These are phyloP conservation scores for rat (Rattus norvegicus) DNA, from an alignment of 2,113 vertebrate species.

Conservation along the genomic window DNA sequence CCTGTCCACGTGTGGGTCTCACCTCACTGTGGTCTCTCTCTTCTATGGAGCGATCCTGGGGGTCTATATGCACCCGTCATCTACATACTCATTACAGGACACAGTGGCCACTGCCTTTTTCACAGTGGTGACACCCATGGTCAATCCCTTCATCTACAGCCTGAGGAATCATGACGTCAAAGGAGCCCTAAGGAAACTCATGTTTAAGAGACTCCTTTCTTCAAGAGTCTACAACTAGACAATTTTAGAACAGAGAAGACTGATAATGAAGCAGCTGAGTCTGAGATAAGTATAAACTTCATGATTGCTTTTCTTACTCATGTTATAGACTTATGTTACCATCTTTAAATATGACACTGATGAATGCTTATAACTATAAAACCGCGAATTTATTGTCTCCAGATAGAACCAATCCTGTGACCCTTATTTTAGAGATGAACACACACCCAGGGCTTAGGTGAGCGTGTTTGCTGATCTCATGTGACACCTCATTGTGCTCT, in stretches of 20 bases:
- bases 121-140: slow-evolving; percentile 1
- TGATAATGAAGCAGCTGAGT: not conserved
- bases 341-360: not conserved
- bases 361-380: not conserved
- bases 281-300: not conserved
- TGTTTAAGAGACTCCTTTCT: not conserved
- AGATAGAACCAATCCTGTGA: not conserved
- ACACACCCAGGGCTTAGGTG: not conserved
- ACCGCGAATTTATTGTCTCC: not conserved
- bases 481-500: not conserved
- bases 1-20: not conserved
- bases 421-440: not conserved
- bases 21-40: slow-evolving; percentile 1
- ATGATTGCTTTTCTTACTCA: not conserved
- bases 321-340: not conserved
- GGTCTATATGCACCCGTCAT: not conserved
- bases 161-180: slow-evolving; percentile 10
- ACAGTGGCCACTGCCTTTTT: not conserved
- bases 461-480: not conserved
- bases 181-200: not conserved
- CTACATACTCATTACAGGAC: slow-evolving; percentile 9
- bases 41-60: not conserved
- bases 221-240: not conserved
- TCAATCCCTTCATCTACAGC: slow-evolving; percentile 29
- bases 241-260: not conserved